Conservation (phyloP, 2,797 vertebrate genomes). For the Cryptoblepharus egeriae region DNA sequence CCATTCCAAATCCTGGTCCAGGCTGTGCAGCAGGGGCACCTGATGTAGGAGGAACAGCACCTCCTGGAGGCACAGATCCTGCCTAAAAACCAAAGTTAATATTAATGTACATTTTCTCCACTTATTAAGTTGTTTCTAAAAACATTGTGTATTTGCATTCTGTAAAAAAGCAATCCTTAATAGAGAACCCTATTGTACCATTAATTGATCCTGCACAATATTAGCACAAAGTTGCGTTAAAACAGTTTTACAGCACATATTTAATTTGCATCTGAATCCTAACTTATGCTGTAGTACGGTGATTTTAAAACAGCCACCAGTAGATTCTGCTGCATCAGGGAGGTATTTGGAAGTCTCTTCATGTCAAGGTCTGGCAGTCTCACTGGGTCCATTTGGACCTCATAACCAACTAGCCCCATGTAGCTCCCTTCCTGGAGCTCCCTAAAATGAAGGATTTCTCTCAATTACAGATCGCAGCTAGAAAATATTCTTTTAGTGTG, state of each 20-base stretch:
- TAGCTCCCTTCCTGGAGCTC: background rate
- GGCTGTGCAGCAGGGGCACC: conserved; percentile 80
- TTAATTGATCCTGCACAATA: background rate
- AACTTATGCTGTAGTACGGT: too few relatives aligned
- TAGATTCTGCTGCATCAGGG: too few relatives aligned
- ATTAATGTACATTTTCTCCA: too few relatives aligned
- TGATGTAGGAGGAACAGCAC: conserved; percentile 72
- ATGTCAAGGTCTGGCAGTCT: too few relatives aligned
- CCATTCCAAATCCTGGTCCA: conserved; percentile 88
- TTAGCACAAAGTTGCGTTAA: background rate
- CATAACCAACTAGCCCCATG: background rate
- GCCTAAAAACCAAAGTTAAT: conserved; percentile 58
- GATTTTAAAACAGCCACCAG: too few relatives aligned
- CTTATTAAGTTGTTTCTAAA: too few relatives aligned
- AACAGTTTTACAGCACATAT: background rate
- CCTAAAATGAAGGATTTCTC: conserved; percentile 24
- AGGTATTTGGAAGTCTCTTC: too few relatives aligned
- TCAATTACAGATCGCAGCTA: conserved; percentile 26
- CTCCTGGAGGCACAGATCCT: conserved; percentile 80
- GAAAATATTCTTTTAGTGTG: conserved; percentile 56
- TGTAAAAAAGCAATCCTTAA: too few relatives aligned
- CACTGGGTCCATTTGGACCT: too few relatives aligned
- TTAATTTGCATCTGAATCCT: background rate
- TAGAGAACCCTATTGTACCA: background rate
- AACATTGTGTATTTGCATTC: too few relatives aligned